Evolutionary conservation across 2,797 vertebrate species (phyloP), one percentile per base, ranked within the genome.

Genomic region (Xiphorhynchus erythropygius): DNA sequence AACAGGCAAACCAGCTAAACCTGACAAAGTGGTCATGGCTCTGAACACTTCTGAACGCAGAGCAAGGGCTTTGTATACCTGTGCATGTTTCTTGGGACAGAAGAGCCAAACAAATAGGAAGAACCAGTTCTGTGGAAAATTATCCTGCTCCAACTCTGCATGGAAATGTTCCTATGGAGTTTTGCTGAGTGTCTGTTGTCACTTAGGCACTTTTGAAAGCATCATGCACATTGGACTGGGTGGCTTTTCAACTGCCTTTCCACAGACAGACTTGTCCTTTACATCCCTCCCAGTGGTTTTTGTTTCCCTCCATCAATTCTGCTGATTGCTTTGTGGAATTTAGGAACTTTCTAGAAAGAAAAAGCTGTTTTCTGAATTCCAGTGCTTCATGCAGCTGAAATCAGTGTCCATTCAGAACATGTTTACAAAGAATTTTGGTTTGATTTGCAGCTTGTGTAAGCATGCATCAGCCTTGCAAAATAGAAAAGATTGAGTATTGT

Each of bases 401-500:
- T 96, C 89, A 94, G 82, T 81, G 87, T 84, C 84, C 91, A 93
- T 97, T 97, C 94, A 95, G 42, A 96, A 18, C 5, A 73, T 69
- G 62, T 92, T 89, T 94, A 85, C 65, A 56, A 91, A 84, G 67
- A 84, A 86, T 86, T 87, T 87, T 62, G 35, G 87, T 89, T 93
- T 96, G 87, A 94, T 97, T 96, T 92, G 84, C 70, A 91, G 78
- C 79, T 94, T 93, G 65, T 96, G 60, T 96, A 96, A 93, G 92
- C 87, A 93, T 56, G 63, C 53, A 91, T 85, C 84, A 93, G 84
- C 39, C 68, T 92, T 83, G 69, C 75, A 96, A 95, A 97, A 95
- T 59, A 86, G 91, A 76, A 94, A 90, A 96, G 92, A 97, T 95
- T 96, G 60, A 84, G 87, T 92, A 95, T 96, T 96, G 94, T 97